phyloP scores from a whole-genome alignment of 2,113 vertebrate species.

The Anhinga anhinga region DNA sequence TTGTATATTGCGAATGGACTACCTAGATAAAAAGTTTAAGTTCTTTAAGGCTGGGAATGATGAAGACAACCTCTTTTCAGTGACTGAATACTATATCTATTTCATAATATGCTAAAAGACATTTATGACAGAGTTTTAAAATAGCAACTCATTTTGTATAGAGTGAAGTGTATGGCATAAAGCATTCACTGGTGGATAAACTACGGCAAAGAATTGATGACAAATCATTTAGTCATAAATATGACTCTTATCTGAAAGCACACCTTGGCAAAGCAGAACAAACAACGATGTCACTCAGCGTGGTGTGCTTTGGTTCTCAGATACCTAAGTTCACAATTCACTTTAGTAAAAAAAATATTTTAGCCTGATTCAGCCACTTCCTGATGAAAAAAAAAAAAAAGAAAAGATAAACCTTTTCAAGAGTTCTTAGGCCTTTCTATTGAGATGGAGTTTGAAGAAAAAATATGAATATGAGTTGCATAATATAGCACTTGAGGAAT shows the following conservation, averaged over 20 bases:
- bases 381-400: neutral
- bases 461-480: neutral
- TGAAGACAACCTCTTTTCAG: neutral
- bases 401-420: neutral
- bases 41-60: neutral
- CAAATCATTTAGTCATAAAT: slow-evolving; percentile 21
- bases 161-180: neutral
- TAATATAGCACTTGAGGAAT: neutral
- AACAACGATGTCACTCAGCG: neutral
- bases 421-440: neutral
- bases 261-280: neutral
- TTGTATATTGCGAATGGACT: neutral
- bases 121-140: neutral
- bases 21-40: neutral
- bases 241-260: neutral
- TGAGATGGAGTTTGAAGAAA: neutral
- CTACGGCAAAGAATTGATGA: neutral
- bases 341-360: neutral
- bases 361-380: neutral
- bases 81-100: neutral
- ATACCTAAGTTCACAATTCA: neutral
- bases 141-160: neutral
- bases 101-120: neutral
- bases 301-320: neutral
- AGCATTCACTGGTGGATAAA: neutral